Percentiles rank a stretch among this genome's conserved stretches.
Evolutionary conservation across 2,113 vertebrate species (phyloP).

Genomic region (Isurus oxyrinchus): DNA sequence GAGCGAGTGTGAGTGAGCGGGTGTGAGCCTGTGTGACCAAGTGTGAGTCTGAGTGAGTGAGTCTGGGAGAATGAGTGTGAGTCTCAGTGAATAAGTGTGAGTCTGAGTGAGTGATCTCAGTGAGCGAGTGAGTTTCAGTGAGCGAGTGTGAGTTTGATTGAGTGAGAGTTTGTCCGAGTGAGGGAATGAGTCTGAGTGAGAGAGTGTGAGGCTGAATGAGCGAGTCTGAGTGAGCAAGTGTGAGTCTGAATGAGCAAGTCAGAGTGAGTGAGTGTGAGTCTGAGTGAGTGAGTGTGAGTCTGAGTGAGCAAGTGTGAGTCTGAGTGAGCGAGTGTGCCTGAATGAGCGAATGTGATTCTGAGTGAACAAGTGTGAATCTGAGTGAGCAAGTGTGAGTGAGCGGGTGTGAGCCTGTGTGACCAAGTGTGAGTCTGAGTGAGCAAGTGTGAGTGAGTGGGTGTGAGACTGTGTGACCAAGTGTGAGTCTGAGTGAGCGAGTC

Average conservation of each 20-base stretch:
- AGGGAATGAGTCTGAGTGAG: no score
- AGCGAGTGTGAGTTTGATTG: no score
- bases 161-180: no score
- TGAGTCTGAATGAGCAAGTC: no score
- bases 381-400: not conserved
- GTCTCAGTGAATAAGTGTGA: not conserved
- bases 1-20: not conserved
- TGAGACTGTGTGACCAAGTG: not conserved
- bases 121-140: not conserved
- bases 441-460: not conserved
- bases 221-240: no score
- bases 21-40: not conserved
- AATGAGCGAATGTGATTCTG: no score
- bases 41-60: not conserved
- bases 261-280: no score
- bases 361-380: no score
- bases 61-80: not conserved
- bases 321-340: no score
- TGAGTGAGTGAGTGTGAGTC: not conserved
- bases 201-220: not conserved
- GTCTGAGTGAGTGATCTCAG: no score
- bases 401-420: not conserved
- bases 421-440: not conserved
- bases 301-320: not conserved
- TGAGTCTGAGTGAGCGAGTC: no score